These are phyloP conservation scores for Papilio xuthus DNA, from an alignment of 1,140 invertebrate species.

Conservation along the genomic window DNA sequence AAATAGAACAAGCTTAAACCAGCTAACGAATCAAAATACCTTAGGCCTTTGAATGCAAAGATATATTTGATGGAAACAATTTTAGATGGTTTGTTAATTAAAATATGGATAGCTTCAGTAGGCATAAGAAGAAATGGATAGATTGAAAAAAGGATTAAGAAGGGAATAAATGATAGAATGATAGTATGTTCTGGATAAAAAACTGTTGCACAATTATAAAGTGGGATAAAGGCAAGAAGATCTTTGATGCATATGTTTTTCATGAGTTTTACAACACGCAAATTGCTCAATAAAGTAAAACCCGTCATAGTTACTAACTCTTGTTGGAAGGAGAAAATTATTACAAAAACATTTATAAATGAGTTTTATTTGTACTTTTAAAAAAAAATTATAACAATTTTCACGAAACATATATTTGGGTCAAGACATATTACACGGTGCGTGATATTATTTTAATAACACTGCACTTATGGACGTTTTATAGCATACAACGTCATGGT, in stretches of 20 bases:
- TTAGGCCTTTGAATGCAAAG: not conserved
- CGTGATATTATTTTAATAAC: conserved; percentile 23
- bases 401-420: not conserved
- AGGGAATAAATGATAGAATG: too few species aligned
- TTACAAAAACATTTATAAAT: not conserved
- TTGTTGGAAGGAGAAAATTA: too few species aligned
- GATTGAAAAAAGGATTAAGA: too few species aligned
- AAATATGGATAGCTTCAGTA: not conserved
- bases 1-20: conserved; percentile 18
- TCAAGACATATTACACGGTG: not conserved
- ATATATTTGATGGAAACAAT: not conserved
- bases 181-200: too few species aligned
- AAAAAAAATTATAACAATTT: not conserved
- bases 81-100: too few species aligned
- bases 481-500: not conserved
- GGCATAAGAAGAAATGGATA: too few species aligned
- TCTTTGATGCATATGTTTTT: too few species aligned
- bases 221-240: too few species aligned
- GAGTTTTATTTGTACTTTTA: not conserved
- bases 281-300: too few species aligned
- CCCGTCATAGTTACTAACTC: too few species aligned
- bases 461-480: conserved; percentile 20
- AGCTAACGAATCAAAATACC: conserved; percentile 16
- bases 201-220: too few species aligned
- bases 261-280: too few species aligned